A percentile compares a stretch with the other conserved stretches of the same genome.
Evolutionary conservation across 2,888 invertebrate species (phyloP).

Genomic region (Limnephilus rhombicus): DNA sequence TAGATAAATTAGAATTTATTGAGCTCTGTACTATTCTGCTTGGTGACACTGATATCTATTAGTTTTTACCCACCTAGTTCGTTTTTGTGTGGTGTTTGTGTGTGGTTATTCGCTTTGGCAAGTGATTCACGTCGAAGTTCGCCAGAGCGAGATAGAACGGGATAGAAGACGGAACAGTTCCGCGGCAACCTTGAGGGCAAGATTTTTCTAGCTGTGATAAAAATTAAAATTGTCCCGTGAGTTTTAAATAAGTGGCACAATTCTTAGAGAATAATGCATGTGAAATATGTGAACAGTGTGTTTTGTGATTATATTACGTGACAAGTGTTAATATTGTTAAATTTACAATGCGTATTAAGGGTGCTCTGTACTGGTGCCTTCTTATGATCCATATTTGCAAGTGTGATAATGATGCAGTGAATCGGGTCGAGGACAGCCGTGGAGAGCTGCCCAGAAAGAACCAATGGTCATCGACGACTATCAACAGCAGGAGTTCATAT

Average conservation of each 20-base stretch:
- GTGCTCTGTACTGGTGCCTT: constrained; percentile 76
- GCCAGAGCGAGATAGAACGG: constrained; percentile 22
- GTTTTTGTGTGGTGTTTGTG: background rate
- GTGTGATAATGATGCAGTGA: constrained; percentile 75
- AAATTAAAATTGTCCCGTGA: constrained; percentile 51
- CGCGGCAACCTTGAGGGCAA: constrained; percentile 59
- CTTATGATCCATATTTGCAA: constrained; percentile 76
- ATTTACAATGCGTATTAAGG: constrained; percentile 59
- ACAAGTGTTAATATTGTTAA: constrained; percentile 46
- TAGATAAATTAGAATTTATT: background rate
- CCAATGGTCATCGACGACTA: constrained; percentile 50
- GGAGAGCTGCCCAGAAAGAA: constrained; percentile 45
- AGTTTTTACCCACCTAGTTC: constrained; percentile 4
- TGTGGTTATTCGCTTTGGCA: constrained; percentile 43
- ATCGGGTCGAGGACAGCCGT: constrained; percentile 53
- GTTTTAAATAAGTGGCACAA: constrained; percentile 52
- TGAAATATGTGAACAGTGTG: constrained; percentile 45
- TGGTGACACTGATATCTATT: background rate
- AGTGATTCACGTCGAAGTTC: constrained; percentile 16
- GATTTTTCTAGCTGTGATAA: constrained; percentile 60
- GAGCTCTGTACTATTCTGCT: background rate
- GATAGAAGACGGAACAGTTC: constrained; percentile 55
- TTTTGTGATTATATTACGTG: constrained; percentile 50
- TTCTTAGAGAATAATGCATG: constrained; percentile 50
- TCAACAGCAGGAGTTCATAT: constrained; percentile 71